Base-by-base conservation (phyloP, 2,888 invertebrate genomes). In the Galeopsomyia nigrocyanea region DNA sequence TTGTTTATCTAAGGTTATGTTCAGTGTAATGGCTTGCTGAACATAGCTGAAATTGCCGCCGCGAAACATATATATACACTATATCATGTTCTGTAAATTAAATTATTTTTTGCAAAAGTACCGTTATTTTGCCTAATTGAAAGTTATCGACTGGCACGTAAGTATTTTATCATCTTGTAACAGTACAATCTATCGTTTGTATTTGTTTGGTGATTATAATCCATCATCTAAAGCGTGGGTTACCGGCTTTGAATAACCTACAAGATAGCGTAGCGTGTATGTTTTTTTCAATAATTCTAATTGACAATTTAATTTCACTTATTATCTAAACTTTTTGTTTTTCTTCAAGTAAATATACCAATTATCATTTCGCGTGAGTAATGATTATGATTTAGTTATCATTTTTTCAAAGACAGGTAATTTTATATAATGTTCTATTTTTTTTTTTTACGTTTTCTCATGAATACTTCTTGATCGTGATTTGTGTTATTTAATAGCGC, bases 241-340 rank as follows among this genome's bases (percentile, higher is more conserved):
- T 19, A 46, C 73, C 73, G 73, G 73, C 55, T 65, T 60, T 10
- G 7, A 53, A 50, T 73, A 73, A 73, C 73, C 73, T 73, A 53
- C 0, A 64, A 65, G 19, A 21, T 2, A 21, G 2, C 13, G 10
- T 46, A 39, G 50, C 47, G 64, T 56, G 55, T 63, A 7, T 58
- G 10, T 7, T 49, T 14, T 53, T 46, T 55, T 26, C 10, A 39
- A 39, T 39, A 9, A 26, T 14, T 39, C 13, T 17, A 22, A 21
- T 51, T 22, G 2, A 39, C 31, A 1, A 47, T 5, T 13, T 16
- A 39, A 19, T 47, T 39, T 26, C 16, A 17, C 17, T 62, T 62
- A 51, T 22, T 46, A 21, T 46, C 22, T 47, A 9, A 57, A 57
- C 49, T 66, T 49, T n/a, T 17, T 16, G 13, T 16, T 49, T 3